Conservation (phyloP, 2,113 vertebrate species). For the Gadus macrocephalus region DNA sequence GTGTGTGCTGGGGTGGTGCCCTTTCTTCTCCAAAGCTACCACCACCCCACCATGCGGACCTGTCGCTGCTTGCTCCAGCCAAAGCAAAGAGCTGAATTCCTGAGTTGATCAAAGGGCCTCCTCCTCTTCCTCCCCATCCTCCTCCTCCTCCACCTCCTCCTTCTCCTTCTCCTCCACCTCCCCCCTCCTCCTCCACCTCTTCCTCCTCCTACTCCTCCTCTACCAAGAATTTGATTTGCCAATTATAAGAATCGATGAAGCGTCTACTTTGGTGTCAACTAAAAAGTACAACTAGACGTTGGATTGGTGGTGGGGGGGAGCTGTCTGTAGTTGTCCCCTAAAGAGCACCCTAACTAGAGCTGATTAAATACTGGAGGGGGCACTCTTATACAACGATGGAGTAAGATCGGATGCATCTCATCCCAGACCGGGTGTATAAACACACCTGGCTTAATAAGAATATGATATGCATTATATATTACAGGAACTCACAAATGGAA, state of each 20-base stretch:
- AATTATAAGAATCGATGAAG: too few species aligned
- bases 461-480: background rate
- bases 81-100: slow-evolving; percentile 64
- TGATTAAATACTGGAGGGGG: too few species aligned
- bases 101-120: slow-evolving; percentile 31
- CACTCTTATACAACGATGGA: too few species aligned
- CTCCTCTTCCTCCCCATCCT: background rate
- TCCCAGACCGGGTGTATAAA: background rate
- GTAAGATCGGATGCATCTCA: background rate
- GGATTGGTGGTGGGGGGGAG: too few species aligned
- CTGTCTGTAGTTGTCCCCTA: too few species aligned
- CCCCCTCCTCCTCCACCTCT: background rate
- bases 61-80: slow-evolving; percentile 67
- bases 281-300: too few species aligned
- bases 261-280: too few species aligned
- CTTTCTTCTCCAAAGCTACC: too few species aligned
- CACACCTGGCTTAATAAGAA: background rate
- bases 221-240: too few species aligned
- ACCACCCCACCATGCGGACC: slow-evolving; percentile 38
- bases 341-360: too few species aligned
- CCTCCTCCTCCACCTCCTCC: background rate
- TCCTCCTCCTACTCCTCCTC: background rate
- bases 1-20: too few species aligned
- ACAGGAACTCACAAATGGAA: too few species aligned
- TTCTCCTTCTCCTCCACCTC: background rate